phyloP scores from a whole-genome alignment of 2,113 vertebrate species.

The Lepidothrix coronata region DNA sequence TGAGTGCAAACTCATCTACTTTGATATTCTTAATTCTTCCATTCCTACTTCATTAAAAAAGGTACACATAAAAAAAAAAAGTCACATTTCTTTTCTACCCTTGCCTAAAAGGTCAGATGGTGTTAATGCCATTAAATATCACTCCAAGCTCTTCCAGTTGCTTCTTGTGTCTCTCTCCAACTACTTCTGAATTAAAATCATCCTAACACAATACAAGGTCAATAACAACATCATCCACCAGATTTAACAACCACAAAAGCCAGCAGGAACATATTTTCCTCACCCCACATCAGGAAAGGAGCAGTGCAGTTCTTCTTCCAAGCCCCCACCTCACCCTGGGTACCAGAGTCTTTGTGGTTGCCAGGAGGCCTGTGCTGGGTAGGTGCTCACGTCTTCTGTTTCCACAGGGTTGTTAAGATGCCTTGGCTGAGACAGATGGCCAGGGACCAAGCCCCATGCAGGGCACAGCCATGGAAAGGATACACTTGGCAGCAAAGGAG shows the following conservation, averaged over 20 bases:
- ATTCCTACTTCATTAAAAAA: not conserved
- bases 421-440: not conserved
- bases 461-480: fast-evolving
- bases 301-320: not conserved
- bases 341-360: not conserved
- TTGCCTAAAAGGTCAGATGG: not conserved
- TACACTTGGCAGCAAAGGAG: not conserved
- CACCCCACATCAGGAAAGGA: not conserved
- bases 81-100: not conserved
- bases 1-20: not conserved
- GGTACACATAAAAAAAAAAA: not conserved
- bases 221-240: not conserved
- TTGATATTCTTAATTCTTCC: not conserved
- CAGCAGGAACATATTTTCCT: not conserved
- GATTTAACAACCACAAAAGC: not conserved
- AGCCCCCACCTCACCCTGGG: not conserved
- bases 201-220: not conserved
- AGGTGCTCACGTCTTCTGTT: not conserved
- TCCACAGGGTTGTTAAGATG: not conserved
- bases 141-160: not conserved
- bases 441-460: not conserved
- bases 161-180: not conserved
- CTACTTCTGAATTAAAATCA: not conserved
- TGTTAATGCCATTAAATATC: not conserved
- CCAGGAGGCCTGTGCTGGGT: not conserved